Evolutionary conservation across 2,113 vertebrate genomes (phyloP).

Genomic region (Corythaixoides concolor): DNA sequence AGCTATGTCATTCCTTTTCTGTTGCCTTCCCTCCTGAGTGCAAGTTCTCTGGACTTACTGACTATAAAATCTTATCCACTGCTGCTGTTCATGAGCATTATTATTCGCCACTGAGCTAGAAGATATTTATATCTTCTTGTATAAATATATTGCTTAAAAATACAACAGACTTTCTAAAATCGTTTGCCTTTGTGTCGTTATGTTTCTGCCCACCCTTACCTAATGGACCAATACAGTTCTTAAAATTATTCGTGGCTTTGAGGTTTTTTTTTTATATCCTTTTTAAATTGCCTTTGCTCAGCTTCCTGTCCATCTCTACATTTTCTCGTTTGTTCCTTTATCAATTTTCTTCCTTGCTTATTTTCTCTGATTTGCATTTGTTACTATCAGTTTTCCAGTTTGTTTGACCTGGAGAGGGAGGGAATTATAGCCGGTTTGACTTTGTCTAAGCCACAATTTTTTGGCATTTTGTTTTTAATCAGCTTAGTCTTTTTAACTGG

Average conservation of each 20-base stretch:
- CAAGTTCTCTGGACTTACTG: neutral
- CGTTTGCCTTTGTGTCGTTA: neutral
- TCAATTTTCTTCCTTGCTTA: neutral
- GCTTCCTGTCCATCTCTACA: neutral
- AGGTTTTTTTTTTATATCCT: neutral
- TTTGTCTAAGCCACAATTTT: neutral
- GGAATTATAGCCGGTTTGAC: neutral
- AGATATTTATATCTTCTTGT: neutral
- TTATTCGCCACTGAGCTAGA: neutral
- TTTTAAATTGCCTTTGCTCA: neutral
- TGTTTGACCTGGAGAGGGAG: neutral
- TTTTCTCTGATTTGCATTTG: neutral
- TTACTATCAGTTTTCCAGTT: neutral
- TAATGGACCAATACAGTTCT: neutral
- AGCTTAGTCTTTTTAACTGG: neutral
- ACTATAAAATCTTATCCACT: neutral
- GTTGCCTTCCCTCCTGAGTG: neutral
- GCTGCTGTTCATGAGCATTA: neutral
- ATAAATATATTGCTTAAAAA: neutral
- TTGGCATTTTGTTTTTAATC: neutral
- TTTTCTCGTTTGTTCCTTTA: neutral
- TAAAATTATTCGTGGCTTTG: neutral
- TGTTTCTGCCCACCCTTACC: neutral
- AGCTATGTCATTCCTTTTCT: neutral
- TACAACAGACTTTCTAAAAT: neutral